phyloP scores from a whole-genome alignment of 2,888 invertebrate genomes.

The Athalia cordata region DNA sequence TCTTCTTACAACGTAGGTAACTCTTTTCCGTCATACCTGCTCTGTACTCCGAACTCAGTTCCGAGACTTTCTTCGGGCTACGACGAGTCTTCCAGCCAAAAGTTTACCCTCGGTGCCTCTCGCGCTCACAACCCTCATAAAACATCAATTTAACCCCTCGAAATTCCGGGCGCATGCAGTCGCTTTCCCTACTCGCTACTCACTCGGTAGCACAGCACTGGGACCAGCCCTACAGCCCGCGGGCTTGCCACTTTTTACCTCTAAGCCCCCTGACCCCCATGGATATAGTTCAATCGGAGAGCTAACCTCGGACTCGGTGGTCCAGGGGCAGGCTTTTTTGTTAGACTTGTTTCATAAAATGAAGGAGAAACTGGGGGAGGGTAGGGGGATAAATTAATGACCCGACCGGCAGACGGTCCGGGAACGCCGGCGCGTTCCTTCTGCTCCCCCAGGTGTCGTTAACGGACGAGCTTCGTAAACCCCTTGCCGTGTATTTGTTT shows the following conservation, averaged over 20 bases:
- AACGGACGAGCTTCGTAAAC: conserved; percentile 14
- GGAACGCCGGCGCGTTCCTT: background rate
- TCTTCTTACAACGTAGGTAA: conserved; percentile 54
- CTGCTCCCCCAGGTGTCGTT: conserved; percentile 32
- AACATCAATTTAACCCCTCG: conserved; percentile 52
- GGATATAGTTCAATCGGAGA: background rate
- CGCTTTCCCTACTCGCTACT: conserved; percentile 9
- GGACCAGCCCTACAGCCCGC: background rate
- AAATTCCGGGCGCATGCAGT: conserved; percentile 20
- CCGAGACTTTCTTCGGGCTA: no score
- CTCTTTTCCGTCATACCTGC: conserved; percentile 11
- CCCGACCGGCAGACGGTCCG: conserved; percentile 15
- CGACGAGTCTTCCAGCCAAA: background rate
- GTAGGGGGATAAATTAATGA: conserved; percentile 30
- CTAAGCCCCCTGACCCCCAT: background rate
- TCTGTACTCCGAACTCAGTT: background rate
- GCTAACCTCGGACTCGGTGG: background rate
- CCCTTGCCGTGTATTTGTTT: conserved; percentile 27
- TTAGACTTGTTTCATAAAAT: conserved; percentile 23
- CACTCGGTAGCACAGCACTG: background rate
- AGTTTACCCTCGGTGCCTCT: conserved; percentile 5
- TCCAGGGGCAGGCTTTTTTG: background rate
- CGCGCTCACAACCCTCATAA: conserved; percentile 50
- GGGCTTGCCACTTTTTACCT: background rate
- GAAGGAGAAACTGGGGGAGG: background rate